Percentiles rank a stretch among this genome's conserved stretches.
Evolutionary conservation across 2,888 invertebrate genomes (phyloP).

Genomic region (Tipula unca): DNA sequence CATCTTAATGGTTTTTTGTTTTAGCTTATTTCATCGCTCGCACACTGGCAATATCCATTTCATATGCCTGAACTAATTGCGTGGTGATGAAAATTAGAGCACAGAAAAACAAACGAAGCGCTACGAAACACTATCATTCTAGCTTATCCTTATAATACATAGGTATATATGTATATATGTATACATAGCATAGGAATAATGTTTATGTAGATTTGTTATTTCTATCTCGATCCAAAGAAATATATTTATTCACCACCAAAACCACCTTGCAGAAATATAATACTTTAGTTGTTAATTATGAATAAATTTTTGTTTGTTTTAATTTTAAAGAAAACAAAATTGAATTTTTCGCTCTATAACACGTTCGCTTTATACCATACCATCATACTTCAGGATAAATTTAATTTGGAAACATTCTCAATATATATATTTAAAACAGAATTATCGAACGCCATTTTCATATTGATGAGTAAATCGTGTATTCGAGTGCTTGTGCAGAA

Average conservation of each 20-base stretch:
- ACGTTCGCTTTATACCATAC: background rate
- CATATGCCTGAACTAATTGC: background rate
- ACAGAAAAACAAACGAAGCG: background rate
- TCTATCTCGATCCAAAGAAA: background rate
- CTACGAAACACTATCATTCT: background rate
- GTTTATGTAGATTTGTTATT: background rate
- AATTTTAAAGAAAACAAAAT: background rate
- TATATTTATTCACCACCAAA: background rate
- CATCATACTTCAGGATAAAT: background rate
- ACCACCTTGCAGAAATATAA: background rate
- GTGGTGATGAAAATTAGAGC: background rate
- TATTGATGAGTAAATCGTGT: background rate
- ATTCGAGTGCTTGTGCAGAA: background rate
- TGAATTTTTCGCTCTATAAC: background rate
- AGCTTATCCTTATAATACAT: too few species aligned
- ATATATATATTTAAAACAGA: background rate
- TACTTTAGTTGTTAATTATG: background rate
- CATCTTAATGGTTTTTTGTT: background rate
- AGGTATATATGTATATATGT: background rate
- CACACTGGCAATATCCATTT: background rate
- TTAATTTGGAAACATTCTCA: background rate
- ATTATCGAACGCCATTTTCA: background rate
- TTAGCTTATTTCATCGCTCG: background rate
- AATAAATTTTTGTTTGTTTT: background rate
- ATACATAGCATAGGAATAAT: background rate